Base-by-base conservation (phyloP, 1,140 invertebrate species). In the Colletes gigas region DNA sequence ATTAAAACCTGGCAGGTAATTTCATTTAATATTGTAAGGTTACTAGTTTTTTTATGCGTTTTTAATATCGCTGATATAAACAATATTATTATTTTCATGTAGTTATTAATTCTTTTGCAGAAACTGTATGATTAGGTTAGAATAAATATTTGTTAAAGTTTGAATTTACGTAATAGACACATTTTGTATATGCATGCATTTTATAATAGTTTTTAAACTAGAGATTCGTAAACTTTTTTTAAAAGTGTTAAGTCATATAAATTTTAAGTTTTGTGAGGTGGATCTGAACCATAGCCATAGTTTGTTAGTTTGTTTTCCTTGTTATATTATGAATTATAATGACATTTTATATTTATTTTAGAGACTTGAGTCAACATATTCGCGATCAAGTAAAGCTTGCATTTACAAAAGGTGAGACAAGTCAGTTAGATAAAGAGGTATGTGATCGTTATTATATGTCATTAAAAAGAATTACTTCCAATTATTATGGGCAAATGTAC, bases 351-450 rank as follows among this genome's bases (percentile, higher is more conserved):
- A 88, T 88, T 89, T 88, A 89, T 89, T 88, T 85, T 92, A 97
- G 97, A 88, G 97, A 98, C 93, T 92, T 98, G 62, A 96, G 96
- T 72, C 95, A 96, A 88, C 94, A 95, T 88, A 95, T 98, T 80
- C 94, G 97, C 83, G 93, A 96, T 52, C 94, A 95, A 92, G 89
- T 98, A 0, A 95, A 95, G 86, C 85, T 92, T 82, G 94, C 95
- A 3, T 97, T 97, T 89, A 93, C 94, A 65, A 93, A 94, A 76
- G 94, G 95, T 59, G 94, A 95, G 80, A 92, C 93, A 82, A 88
- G 83, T 66, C 92, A 93, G 78, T 74, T 90, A 15, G 93, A 96
- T 89, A 88, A 94, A 62, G 93, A 95, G 77, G 87, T 94, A 83
- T 97, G 97, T 89, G 94, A 95, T 75, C 93, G 93, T 54, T 95